Conservation (phyloP, 2,888 invertebrate genomes). For the Leptopilina drosophilae region DNA sequence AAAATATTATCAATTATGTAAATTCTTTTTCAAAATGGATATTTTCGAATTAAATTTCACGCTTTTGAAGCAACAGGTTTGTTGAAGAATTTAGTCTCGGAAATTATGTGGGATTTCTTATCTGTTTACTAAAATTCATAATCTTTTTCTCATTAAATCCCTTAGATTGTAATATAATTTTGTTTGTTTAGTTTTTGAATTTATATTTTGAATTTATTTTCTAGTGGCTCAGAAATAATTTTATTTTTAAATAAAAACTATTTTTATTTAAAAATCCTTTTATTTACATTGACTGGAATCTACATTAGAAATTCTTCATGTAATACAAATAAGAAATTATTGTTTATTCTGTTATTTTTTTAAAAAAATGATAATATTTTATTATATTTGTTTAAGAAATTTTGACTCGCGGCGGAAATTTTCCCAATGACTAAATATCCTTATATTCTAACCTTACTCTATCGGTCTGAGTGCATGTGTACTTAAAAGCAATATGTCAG, state of each 20-base stretch:
- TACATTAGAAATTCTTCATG: no score
- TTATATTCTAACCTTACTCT: constrained; percentile 4
- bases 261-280: no score
- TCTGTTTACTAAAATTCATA: not conserved
- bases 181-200: no score
- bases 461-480: constrained; percentile 21
- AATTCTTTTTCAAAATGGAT: not conserved
- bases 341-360: no score
- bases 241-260: no score
- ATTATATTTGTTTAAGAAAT: not conserved
- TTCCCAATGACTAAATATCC: not conserved
- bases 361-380: no score
- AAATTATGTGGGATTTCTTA: not conserved
- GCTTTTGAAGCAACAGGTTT: constrained; percentile 17
- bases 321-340: no score
- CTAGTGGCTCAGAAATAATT: no score
- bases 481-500: constrained; percentile 21
- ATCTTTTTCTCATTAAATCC: not conserved
- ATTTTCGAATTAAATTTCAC: not conserved
- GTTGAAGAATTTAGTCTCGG: not conserved
- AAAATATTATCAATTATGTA: not conserved
- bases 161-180: no score
- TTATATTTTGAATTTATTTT: no score
- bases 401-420: not conserved
- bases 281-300: no score